phyloP scores from a whole-genome alignment of 92 coral and sea anemone species.

The Phenganax subtilis region DNA sequence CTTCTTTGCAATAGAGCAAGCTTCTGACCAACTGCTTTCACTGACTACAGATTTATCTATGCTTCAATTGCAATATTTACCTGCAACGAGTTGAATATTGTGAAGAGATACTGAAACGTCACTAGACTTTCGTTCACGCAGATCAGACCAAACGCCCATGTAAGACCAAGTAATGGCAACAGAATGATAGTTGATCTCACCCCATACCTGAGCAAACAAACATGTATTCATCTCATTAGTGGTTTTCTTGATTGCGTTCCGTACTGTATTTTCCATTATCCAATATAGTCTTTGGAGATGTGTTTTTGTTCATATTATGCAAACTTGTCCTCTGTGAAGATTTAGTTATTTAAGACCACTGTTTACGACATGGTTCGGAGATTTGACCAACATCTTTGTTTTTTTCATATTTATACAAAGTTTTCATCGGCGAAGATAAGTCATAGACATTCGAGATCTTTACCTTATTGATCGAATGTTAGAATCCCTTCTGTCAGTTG shows the following conservation, averaged over 20 bases:
- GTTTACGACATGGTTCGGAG: too few relatives aligned
- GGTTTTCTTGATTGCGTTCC: neutral
- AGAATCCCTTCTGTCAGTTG: neutral
- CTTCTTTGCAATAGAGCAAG: neutral
- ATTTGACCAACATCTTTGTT: neutral
- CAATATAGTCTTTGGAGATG: too few relatives aligned
- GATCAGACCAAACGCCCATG: slow-evolving; percentile 86
- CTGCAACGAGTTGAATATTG: slow-evolving; percentile 87
- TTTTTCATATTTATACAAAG: neutral
- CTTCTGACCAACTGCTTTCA: neutral
- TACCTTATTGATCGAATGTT: slow-evolving; percentile 28
- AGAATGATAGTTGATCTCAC: slow-evolving; percentile 43
- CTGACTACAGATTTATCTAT: neutral
- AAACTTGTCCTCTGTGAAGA: too few relatives aligned
- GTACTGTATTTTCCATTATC: too few relatives aligned
- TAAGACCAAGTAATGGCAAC: slow-evolving; percentile 82
- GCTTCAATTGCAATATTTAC: slow-evolving; percentile 35
- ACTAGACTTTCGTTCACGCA: slow-evolving; percentile 69
- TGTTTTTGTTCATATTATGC: too few relatives aligned
- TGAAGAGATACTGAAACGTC: slow-evolving; percentile 82
- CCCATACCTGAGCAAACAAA: neutral
- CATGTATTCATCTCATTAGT: neutral
- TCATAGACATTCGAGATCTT: neutral
- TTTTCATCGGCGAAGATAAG: neutral
- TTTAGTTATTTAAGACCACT: too few relatives aligned